Evolutionary conservation across 2,113 vertebrate species (phyloP), one percentile per base, ranked within the genome.

Genomic region (Pionites leucogaster): DNA sequence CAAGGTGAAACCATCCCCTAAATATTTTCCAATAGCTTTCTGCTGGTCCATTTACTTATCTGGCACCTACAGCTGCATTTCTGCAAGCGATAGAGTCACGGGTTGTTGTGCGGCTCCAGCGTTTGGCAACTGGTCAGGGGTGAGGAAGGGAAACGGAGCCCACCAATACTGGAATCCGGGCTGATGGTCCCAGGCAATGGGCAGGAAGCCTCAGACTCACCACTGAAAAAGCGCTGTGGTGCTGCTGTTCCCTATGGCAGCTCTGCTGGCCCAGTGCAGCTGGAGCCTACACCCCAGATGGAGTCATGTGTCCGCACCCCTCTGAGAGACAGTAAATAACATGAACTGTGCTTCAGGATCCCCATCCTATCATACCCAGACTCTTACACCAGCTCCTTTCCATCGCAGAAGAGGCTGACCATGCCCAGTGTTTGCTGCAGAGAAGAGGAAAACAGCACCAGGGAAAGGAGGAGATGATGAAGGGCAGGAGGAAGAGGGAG

Each of bases 31-130:
- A 33, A 9, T 8, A 35, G 28, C 23, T 72, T 49, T 41, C 31
- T 83, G 47, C 53, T 49, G 3, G 42, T 27, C 6, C 27, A 6
- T 64, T 19, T 16, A 39, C 25, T 14, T 24, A 19, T 15, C 62
- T 8, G 53, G 25, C 47, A 29, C 29, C 59, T 29, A 18, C 50
- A 7, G 16, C 6, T 16, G 2, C 60, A 35, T 63, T 42, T 33
- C 62, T 42, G 2, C 5, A 7, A n/a, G 29, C 1, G 1, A 29
- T 1, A 15, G 31, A 14, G 20, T 37, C 44, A 5, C 0, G 4
- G 41, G 41, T 22, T 47, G 3, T 12, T 7, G 27, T 8, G 6
- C 0, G 1, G 24, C 39, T 46, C 53, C 69, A 16, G 52, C 33
- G 10, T 27, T 10, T 17, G 57, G 70, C 16, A 29, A 31, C 64